A percentile compares a stretch with the other conserved stretches of the same genome.
Conservation (phyloP, 2,888 invertebrate species). For the Tribolium freemani region DNA sequence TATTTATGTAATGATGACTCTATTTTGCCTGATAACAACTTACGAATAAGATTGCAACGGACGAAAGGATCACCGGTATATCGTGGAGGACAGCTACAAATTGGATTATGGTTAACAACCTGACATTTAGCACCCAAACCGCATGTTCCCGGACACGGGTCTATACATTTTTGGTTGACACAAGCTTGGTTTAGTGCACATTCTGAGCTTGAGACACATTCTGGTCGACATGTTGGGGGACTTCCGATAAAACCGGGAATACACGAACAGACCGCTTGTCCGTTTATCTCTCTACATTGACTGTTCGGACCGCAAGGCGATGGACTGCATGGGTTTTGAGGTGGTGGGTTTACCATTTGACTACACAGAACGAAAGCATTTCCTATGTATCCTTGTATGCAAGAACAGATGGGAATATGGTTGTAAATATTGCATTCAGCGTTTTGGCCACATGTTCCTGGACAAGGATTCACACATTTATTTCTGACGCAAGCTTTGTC, state of each 20-base stretch:
- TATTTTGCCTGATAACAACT: conserved; percentile 21
- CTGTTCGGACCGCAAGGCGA: conserved; percentile 88
- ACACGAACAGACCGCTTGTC: conserved; percentile 68
- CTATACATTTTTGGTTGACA: conserved; percentile 82
- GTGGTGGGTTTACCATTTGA: conserved; percentile 64
- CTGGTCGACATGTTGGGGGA: conserved; percentile 84
- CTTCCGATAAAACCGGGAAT: conserved; percentile 66
- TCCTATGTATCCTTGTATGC: conserved; percentile 76
- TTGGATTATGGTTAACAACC: conserved; percentile 80
- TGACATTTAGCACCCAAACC: conserved; percentile 83
- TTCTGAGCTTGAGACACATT: conserved; percentile 85
- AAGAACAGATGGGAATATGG: conserved; percentile 77
- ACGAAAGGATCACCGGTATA: conserved; percentile 75
- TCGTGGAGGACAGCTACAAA: conserved; percentile 72
- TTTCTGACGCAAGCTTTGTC: conserved; percentile 80
- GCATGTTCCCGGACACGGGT: conserved; percentile 89
- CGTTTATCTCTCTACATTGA: conserved; percentile 78
- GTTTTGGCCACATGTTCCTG: conserved; percentile 75
- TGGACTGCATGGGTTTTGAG: conserved; percentile 76
- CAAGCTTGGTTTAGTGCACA: conserved; percentile 85
- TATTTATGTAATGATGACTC: background rate
- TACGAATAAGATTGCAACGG: conserved; percentile 62
- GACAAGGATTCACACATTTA: conserved; percentile 82
- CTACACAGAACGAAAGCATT: conserved; percentile 79
- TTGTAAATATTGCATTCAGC: conserved; percentile 72